Conservation (phyloP, 2,888 invertebrate genomes). For the Parapristionchus giblindavisi region DNA sequence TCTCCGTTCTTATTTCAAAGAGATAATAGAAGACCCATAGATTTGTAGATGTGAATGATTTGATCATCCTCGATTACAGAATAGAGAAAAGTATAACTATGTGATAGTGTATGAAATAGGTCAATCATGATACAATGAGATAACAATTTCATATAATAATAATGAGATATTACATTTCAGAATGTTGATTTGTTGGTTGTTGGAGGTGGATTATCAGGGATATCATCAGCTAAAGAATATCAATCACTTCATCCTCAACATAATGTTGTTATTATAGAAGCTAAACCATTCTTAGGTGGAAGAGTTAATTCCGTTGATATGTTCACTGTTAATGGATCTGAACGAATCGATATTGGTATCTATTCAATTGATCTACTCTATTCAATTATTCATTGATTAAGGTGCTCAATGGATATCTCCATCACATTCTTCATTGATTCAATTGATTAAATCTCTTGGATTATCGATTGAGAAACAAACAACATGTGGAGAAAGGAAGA, state of each 20-base stretch:
- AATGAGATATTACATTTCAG: no score
- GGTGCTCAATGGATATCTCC: conserved; percentile 55
- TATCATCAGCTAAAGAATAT: conserved; percentile 17
- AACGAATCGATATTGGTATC: conserved; percentile 47
- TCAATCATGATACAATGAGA: no score
- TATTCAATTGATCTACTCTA: not conserved
- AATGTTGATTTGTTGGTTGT: conserved; percentile 22
- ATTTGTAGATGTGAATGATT: no score
- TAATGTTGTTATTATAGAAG: conserved; percentile 4
- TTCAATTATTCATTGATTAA: conserved; percentile 21
- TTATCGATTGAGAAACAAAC: conserved; percentile 22
- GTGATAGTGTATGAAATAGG: no score
- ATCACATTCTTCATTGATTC: conserved; percentile 45
- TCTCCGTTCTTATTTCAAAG: no score
- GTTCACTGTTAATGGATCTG: conserved; percentile 52
- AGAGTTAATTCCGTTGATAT: conserved; percentile 50
- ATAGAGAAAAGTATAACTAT: no score
- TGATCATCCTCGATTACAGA: no score
- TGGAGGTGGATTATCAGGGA: conserved; percentile 23
- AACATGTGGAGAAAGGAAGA: conserved; percentile 13
- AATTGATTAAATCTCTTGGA: conserved; percentile 37
- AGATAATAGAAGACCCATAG: no score
- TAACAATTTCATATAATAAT: no score
- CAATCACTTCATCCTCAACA: not conserved
- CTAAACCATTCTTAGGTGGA: conserved; percentile 44